phyloP scores from a whole-genome alignment of 2,888 invertebrate genomes.

The Eupithecia vulgata region DNA sequence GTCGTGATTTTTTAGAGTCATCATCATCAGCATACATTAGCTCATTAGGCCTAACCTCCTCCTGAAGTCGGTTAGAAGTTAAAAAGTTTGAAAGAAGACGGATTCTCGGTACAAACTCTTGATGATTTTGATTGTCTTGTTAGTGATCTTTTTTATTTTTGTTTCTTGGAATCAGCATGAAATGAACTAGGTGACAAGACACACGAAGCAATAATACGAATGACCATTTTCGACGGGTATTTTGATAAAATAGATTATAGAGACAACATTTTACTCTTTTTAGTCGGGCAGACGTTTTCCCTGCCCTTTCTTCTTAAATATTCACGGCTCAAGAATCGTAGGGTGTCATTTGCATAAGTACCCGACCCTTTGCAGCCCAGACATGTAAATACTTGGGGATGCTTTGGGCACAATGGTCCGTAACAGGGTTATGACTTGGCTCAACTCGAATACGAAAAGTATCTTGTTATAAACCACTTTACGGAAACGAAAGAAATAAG shows the following conservation, averaged over 20 bases:
- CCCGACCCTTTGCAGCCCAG: conserved; percentile 34
- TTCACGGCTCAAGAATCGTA: conserved; percentile 24
- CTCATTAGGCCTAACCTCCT: too few species aligned
- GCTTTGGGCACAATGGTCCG: conserved; percentile 23
- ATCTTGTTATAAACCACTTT: background rate
- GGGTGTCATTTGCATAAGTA: conserved; percentile 37
- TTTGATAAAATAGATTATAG: too few species aligned
- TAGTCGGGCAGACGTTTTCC: background rate
- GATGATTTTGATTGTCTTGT: too few species aligned
- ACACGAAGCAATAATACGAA: background rate
- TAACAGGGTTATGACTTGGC: conserved; percentile 8
- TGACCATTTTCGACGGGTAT: background rate
- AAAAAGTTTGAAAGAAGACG: too few species aligned
- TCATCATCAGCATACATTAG: too few species aligned
- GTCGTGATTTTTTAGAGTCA: too few species aligned
- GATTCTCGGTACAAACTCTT: too few species aligned
- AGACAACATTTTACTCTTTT: background rate
- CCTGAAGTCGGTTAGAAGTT: too few species aligned
- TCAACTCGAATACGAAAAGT: background rate
- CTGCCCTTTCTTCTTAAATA: conserved; percentile 19
- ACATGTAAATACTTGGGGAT: conserved; percentile 22
- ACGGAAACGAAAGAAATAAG: too few species aligned
- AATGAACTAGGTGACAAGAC: too few species aligned
- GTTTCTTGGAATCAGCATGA: too few species aligned
- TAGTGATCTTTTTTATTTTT: too few species aligned